phyloP scores from a whole-genome alignment of 2,797 vertebrate species.

The Buphagus erythrorhynchus region DNA sequence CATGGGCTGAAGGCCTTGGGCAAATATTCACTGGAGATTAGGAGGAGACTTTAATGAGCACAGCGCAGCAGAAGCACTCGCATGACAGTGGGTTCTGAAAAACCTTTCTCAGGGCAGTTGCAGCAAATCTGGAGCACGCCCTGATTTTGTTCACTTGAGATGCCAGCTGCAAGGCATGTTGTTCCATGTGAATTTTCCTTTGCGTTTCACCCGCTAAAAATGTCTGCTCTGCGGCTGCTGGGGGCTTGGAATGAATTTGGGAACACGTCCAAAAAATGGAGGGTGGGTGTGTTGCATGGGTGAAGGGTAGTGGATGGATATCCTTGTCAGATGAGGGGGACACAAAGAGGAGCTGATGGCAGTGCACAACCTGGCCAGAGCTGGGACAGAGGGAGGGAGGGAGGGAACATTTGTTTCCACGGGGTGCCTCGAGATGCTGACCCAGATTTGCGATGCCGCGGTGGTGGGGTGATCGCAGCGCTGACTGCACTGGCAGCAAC shows the following conservation, averaged over 20 bases:
- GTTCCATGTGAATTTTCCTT: conserved; percentile 19
- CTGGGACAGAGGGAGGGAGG: not conserved
- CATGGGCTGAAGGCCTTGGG: not conserved
- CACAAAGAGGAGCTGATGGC: not conserved
- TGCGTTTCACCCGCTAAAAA: not conserved
- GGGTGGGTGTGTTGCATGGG: not conserved
- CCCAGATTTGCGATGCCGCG: not conserved
- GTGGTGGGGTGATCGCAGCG: not conserved
- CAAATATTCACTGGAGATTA: conserved; percentile 2
- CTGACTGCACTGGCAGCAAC: not conserved
- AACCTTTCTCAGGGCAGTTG: conserved; percentile 37
- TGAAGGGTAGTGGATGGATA: not conserved
- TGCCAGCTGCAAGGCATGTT: conserved; percentile 37
- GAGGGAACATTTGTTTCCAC: not conserved
- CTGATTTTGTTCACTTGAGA: conserved; percentile 31
- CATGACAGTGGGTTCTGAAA: not conserved
- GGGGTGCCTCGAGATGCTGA: not conserved
- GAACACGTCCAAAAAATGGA: not conserved
- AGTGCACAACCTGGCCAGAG: not conserved
- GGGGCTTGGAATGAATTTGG: not conserved
- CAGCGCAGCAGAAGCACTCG: not conserved
- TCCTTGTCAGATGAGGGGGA: not conserved
- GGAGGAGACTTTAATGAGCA: not conserved
- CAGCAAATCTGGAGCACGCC: conserved; percentile 37
- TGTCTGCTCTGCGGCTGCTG: not conserved